Base-by-base conservation (phyloP, 2,797 vertebrate genomes). In the Acropternis orthonyx region DNA sequence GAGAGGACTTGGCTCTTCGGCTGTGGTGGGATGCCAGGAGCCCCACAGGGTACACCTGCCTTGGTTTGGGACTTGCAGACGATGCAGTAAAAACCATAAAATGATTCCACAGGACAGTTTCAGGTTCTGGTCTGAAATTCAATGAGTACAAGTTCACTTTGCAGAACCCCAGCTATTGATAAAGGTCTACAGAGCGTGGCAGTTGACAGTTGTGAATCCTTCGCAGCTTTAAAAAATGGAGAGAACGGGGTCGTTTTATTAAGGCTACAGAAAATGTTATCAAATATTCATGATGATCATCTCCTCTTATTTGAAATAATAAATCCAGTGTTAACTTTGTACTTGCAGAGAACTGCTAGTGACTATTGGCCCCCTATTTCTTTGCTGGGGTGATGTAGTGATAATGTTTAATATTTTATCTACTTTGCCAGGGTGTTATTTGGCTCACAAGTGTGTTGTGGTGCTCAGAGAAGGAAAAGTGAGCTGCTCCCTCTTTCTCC, bases 211-310 rank as follows among this genome's bases (percentile, higher is more conserved):
- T 56, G 67, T 41, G 84, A 95, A 72, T 16, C 34, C 49, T 73
- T 26, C 27, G 43, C 48, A 68, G 55, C 37, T 94, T 58, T 49
- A 62, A 93, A 71, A 89, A 85, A 77, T 49, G 2, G 66, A 86
- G 52, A 44, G 52, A 75, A 67, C 34, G 32, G 43, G 62, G 65
- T 78, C 74, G 44, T 83, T 86, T 76, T 67, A 88, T 87, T 86
- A 93, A 74, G 86, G 92, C 58, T 84, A 49, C 67, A 88, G 92
- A 76, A 93, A 92, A 85, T 58, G 77, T 94, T 93, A 96, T 98
- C 89, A 98, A 98, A 97, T 97, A 98, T 97, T 98, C 94, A 97
- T 97, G 96, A 93, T 80, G 63, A 91, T 95, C 88, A 92, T 86
- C 79, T 89, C 73, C 41, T 89, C 91, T 98, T 97, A 94, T 97